phyloP scores from a whole-genome alignment of 2,113 vertebrate species.

The Smithornis capensis region DNA sequence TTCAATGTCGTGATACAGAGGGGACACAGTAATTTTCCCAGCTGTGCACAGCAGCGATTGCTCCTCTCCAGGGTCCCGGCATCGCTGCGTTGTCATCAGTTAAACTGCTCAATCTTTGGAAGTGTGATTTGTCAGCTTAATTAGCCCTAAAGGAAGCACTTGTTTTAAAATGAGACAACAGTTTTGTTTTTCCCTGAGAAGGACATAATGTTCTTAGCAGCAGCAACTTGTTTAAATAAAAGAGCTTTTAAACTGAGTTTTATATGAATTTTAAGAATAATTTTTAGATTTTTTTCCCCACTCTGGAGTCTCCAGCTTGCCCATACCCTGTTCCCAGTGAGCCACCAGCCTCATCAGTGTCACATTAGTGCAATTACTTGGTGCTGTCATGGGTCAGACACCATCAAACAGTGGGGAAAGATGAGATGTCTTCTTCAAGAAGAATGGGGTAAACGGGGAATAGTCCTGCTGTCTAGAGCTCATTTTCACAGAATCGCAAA shows the following conservation, averaged over 20 bases:
- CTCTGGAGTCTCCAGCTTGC: neutral
- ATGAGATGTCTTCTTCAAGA: neutral
- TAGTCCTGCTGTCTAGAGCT: neutral
- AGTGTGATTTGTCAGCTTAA: slow-evolving; percentile 67
- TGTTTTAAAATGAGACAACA: slow-evolving; percentile 62
- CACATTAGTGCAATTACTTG: neutral
- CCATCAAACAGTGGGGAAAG: no score
- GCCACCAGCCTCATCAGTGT: neutral
- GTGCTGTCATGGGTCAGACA: neutral
- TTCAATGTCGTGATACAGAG: neutral
- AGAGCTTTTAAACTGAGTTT: slow-evolving; percentile 9
- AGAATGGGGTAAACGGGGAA: no score
- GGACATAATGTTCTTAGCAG: slow-evolving; percentile 40
- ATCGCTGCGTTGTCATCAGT: neutral
- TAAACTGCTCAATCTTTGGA: slow-evolving; percentile 21
- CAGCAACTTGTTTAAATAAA: slow-evolving; percentile 51
- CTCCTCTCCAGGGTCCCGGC: neutral
- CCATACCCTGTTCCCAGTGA: neutral
- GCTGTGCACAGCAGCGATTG: slow-evolving; percentile 8
- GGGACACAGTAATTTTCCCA: slow-evolving; percentile 23
- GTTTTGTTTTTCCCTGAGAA: slow-evolving; percentile 48
- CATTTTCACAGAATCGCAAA: fast-evolving
- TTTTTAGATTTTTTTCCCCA: neutral
- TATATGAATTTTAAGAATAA: neutral
- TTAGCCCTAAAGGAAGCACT: slow-evolving; percentile 72